Evolutionary conservation across 1,140 invertebrate genomes (phyloP), one percentile per base, ranked within the genome.

Genomic region (Pogonomyrmex californicus): DNA sequence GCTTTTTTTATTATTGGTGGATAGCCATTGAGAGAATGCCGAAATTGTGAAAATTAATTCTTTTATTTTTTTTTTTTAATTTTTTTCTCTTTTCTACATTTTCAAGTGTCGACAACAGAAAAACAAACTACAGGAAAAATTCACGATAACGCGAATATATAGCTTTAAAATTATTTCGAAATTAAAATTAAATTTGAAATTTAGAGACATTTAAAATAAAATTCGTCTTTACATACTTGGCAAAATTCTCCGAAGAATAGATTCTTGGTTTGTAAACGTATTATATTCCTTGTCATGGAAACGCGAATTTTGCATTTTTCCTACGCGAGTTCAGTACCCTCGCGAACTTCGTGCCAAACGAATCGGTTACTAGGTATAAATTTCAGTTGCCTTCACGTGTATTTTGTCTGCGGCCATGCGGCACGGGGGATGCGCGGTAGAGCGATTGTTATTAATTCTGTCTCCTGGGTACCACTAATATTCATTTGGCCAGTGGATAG

Each of bases 391-490:
- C 75, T 86, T 86, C 66, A 85, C 63, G 58, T 78, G 85, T 91
- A 85, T 91, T 91, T 91, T 87, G 90, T 91, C 86, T 85, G 88
- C 83, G 79, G 76, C 63, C 36, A 70, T 58, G 66, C 70, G 65
- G 54, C 58, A 63, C 58, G 75, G 6, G 70, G 79, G 81, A 79
- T 83, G 71, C 62, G 86, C 73, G 88, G 88, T 30, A 85, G 88
- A 88, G 88, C 90, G 91, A 93, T 93, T 92, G 91, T 93, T 94
- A 93, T 94, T 94, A 94, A 94, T 94, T 94, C 86, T 86, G 93
- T 93, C 94, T 92, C 94, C 66, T 85, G 93, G 93, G 94, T 92
- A 82, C 91, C 91, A 94, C 93, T 94, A 93, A 94, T 94, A 94
- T 94, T 94, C 94, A 94, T 94, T 94, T 94, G 91, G 90, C 82